Evolutionary conservation across 2,888 invertebrate species (phyloP).

Genomic region (Temnothorax ravouxi): DNA sequence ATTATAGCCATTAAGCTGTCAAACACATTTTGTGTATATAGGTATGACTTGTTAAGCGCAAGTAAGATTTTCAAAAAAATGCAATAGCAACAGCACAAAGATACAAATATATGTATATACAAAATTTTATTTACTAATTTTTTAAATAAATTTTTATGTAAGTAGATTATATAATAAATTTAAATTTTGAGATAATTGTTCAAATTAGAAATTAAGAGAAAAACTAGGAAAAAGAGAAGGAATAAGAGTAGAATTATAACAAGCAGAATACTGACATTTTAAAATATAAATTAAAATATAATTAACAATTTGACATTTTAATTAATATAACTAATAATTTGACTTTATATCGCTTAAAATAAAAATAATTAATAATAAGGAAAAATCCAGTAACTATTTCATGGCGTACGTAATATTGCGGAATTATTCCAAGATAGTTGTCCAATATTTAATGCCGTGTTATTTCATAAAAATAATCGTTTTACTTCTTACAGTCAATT

Average conservation of each 20-base stretch:
- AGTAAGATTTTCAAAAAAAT: background rate
- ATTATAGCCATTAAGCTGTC: background rate
- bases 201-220: no score
- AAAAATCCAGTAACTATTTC: background rate
- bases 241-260: no score
- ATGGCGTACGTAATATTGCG: background rate
- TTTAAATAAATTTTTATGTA: no score
- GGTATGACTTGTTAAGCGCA: background rate
- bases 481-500: background rate
- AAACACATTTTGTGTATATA: background rate
- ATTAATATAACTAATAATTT: background rate
- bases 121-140: no score
- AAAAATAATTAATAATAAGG: background rate
- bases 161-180: no score
- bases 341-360: background rate
- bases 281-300: no score
- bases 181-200: no score
- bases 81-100: background rate
- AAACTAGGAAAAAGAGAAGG: no score
- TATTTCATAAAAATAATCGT: background rate
- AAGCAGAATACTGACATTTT: no score
- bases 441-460: background rate
- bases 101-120: no score
- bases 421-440: background rate
- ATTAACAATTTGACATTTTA: no score